Evolutionary conservation across 2,797 vertebrate species (phyloP).

Genomic region (Manis pentadactyla): DNA sequence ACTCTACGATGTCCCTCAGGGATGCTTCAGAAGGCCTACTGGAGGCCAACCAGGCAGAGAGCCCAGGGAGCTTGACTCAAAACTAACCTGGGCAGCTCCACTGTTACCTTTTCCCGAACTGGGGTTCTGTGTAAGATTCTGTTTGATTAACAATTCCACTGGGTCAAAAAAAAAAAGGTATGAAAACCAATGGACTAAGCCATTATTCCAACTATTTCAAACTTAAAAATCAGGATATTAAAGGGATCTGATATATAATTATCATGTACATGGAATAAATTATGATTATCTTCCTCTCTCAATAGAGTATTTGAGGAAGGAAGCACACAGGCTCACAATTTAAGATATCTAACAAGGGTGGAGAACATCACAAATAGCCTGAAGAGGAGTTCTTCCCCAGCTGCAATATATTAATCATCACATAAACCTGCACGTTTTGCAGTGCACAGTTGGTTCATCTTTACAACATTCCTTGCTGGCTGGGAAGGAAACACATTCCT

Average conservation of each 20-base stretch:
- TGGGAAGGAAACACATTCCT: neutral
- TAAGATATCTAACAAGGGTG: neutral
- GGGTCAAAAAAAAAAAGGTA: neutral
- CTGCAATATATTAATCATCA: neutral
- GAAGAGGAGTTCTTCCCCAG: neutral
- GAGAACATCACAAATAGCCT: neutral
- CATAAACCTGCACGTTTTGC: neutral
- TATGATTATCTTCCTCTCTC: neutral
- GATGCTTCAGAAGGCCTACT: fast-evolving
- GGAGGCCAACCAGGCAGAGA: too few species aligned
- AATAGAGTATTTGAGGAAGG: neutral
- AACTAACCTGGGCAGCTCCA: neutral
- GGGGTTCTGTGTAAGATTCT: neutral
- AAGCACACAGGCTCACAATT: neutral
- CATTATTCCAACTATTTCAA: conserved; percentile 20
- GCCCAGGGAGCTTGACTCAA: neutral
- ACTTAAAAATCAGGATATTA: neutral
- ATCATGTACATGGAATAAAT: neutral
- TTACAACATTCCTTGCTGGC: neutral
- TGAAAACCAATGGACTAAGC: neutral
- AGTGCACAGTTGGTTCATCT: neutral
- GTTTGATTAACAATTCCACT: neutral
- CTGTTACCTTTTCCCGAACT: neutral
- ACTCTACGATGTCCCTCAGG: too few species aligned
- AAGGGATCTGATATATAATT: neutral